Base-by-base conservation (phyloP, 2,113 vertebrate species). In the Oncorhynchus clarkii region DNA sequence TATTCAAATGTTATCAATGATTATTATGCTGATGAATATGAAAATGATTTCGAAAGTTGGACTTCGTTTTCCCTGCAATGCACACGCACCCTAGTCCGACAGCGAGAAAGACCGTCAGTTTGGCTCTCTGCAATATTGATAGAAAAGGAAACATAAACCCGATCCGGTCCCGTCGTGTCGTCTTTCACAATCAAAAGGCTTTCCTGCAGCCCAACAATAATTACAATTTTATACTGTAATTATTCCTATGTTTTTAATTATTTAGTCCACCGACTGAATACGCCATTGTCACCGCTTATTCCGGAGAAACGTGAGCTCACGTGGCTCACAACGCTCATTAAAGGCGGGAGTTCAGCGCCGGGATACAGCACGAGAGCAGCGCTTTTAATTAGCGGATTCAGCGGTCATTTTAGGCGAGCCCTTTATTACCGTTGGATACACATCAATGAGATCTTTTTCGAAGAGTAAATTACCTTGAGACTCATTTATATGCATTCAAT, bases 151-250 rank as follows among this genome's bases (percentile, higher is more conserved):
- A 91, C 87, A 76, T 84, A 79, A 92, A 93, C 90, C 85, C 81
- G 93, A 92, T 90, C 88, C 83, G 16, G 81, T 79, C 85, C 60
- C 74, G 80, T 73, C 88, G 89, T 89, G 72, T 92, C 92, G 72
- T 81, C 92, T 92, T 93, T 89, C 92, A 86, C 76, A 87, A 87
- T 87, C 89, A 79, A 89, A 86, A 86, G 73, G 83, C 84, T 85
- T 79, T 73, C 85, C 76, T 82, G 86, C 88, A 86, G 83, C 87
- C 87, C 91, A 77, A 81, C 94, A 91, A 88, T 89, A 95, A 96
- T 95, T 94, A 96, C 95, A 95, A 94, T 93, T 93, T 91, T 93
- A 86, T 91, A 93, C 93, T 94, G 94, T 96, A 96, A 98, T 97
- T 97, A 97, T 96, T 94, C 93, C 87, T 92, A 88, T 92, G 89